These are phyloP conservation scores for Lasius platythorax DNA, from an alignment of 2,888 invertebrate species.

Conservation along the genomic window DNA sequence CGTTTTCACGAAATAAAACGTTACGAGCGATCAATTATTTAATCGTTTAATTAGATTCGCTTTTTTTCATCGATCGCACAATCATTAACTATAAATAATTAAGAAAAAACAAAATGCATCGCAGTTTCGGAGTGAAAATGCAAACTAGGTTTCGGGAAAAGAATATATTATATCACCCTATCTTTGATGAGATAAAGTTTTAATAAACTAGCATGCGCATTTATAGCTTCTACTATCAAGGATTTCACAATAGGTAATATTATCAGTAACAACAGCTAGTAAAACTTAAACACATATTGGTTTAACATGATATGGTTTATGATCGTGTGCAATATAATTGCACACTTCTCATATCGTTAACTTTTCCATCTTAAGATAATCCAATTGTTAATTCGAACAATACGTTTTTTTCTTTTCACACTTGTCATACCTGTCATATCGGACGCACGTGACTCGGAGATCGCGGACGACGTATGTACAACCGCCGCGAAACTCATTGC, in stretches of 20 bases:
- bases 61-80: neutral
- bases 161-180: neutral
- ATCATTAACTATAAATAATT: neutral
- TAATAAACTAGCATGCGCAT: neutral
- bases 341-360: neutral
- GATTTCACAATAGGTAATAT: neutral
- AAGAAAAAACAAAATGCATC: neutral
- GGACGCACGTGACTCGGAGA: neutral
- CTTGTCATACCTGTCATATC: too few relatives aligned
- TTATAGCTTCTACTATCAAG: neutral
- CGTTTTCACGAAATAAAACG: neutral
- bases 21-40: neutral
- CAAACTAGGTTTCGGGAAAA: neutral
- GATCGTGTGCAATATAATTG: neutral
- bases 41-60: neutral
- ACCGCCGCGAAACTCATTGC: neutral
- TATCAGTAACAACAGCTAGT: neutral
- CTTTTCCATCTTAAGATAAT: neutral
- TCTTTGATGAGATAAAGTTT: neutral
- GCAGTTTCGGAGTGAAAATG: neutral
- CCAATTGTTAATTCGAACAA: neutral
- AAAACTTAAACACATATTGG: neutral
- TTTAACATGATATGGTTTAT: neutral
- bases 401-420: neutral
- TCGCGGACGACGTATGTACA: neutral